phyloP scores from a whole-genome alignment of 2,113 vertebrate species.

The Actinemys pallida region DNA sequence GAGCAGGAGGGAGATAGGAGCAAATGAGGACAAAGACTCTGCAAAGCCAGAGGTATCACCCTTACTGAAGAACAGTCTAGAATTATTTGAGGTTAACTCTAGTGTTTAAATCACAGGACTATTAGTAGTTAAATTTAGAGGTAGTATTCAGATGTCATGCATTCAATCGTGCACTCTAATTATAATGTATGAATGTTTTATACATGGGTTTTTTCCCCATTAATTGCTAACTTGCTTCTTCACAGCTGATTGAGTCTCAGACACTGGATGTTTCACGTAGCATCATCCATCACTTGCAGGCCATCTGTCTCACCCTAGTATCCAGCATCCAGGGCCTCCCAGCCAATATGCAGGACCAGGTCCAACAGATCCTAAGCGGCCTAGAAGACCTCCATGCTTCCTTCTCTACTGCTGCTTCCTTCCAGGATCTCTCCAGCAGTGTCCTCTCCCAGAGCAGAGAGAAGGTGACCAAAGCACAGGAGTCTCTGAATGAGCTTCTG shows the following conservation, averaged over 20 bases:
- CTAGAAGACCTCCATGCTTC: constrained; percentile 80
- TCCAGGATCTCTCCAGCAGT: constrained; percentile 74
- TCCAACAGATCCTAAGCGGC: constrained; percentile 70
- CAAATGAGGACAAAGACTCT: not conserved
- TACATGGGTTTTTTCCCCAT: not conserved
- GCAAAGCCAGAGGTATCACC: constrained; percentile 29
- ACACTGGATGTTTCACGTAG: constrained; percentile 75
- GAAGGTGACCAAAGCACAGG: constrained; percentile 74
- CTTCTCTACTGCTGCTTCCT: constrained; percentile 70
- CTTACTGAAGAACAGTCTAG: not conserved
- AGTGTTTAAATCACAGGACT: not conserved
- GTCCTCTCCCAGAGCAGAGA: constrained; percentile 80
- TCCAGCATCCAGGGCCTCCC: constrained; percentile 83
- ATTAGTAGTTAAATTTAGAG: not conserved
- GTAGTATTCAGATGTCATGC: not conserved
- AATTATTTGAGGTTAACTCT: not conserved
- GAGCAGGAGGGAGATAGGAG: constrained; percentile 65
- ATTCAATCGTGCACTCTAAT: not conserved
- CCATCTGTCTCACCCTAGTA: constrained; percentile 76
- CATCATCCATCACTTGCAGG: constrained; percentile 79
- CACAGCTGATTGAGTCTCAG: constrained; percentile 29
- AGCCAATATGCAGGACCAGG: constrained; percentile 79
- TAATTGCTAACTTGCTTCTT: not conserved
- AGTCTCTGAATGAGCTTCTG: constrained; percentile 82
- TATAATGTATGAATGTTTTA: not conserved